Evolutionary conservation across 2,113 vertebrate species (phyloP), one percentile per base, ranked within the genome.

Genomic region (Gavia stellata): DNA sequence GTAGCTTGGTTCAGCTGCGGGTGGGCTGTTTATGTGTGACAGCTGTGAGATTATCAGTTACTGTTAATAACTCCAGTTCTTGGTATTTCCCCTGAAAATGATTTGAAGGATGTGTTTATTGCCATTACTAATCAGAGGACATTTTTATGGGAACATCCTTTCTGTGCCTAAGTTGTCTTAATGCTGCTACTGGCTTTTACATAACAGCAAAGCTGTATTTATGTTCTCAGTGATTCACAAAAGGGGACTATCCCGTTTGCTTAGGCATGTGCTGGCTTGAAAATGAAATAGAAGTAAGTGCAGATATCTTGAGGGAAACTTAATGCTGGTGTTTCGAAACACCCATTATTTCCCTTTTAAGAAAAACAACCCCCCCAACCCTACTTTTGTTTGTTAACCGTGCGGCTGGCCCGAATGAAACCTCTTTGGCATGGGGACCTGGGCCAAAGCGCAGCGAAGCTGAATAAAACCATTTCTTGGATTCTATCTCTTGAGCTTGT

Each of bases 291-390:
- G 89, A 90, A 95, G 68, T 75, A 95, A 94, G 61, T 84, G 62
- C 36, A 75, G 91, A 29, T 94, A 89, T 84, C 88, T 96, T 75
- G 77, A 88, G 70, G 93, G 93, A 97, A 97, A 92, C 71, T 88
- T 93, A 89, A 93, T 82, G 63, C 88, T 80, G 49, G 59, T 85
- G 72, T 95, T 95, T 96, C 2, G 23, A 94, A 94, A 79, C 40
- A 88, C n/a, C 40, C n/a, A 74, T 97, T 81, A 58, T 96, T 59
- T 96, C 40, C 34, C 23, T 23, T 92, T 86, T 91, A 80, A 87
- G 78, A 81, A 94, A 95, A 96, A 88, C n/a, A 82, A 91, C 3
- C 84, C 93, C 95, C 87, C 80, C 71, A 96, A 94, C 66, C 71
- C 74, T 92, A 50, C 83, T 96, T 96, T 82, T 96, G 74, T 86